Evolutionary conservation across 1,140 invertebrate genomes (phyloP).

Genomic region (Pseudachorutes palmiensis): DNA sequence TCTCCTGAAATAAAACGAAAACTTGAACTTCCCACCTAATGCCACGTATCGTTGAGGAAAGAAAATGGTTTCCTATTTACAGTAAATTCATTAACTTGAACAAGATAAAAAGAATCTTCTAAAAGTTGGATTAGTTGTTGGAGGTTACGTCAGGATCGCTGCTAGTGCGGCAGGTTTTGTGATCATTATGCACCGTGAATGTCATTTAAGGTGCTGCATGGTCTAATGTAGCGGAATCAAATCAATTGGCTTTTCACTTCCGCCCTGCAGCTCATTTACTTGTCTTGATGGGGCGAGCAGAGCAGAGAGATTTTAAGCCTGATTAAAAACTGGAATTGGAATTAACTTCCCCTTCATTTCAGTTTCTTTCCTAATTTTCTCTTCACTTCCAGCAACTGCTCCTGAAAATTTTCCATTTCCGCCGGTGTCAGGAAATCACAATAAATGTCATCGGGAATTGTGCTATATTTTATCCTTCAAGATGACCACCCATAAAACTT

Average conservation of each 20-base stretch:
- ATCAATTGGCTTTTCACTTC: too few species aligned
- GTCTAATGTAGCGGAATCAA: too few species aligned
- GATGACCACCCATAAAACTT: conserved; percentile 31
- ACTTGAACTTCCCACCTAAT: background rate
- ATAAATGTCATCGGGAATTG: conserved; percentile 36
- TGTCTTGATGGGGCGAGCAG: background rate
- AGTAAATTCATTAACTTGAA: background rate
- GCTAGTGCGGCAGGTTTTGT: too few species aligned
- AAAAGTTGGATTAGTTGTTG: background rate
- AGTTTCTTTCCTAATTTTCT: conserved; percentile 17
- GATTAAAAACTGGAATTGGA: conserved; percentile 37
- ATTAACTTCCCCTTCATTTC: conserved; percentile 36
- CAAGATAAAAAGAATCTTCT: background rate
- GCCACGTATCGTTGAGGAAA: background rate
- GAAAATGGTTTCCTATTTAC: background rate
- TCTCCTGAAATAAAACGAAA: too few species aligned
- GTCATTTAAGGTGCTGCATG: too few species aligned
- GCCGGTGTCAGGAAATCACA: conserved; percentile 38
- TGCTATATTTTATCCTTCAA: conserved; percentile 32
- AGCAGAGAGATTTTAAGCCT: conserved; percentile 32
- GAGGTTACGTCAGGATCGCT: background rate
- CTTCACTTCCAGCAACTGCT: conserved; percentile 11
- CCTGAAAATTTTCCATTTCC: conserved; percentile 38
- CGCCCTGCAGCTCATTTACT: background rate
- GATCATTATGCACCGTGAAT: too few species aligned